Base-by-base conservation (phyloP, 2,113 vertebrate genomes). In the Hippopotamus amphibius region DNA sequence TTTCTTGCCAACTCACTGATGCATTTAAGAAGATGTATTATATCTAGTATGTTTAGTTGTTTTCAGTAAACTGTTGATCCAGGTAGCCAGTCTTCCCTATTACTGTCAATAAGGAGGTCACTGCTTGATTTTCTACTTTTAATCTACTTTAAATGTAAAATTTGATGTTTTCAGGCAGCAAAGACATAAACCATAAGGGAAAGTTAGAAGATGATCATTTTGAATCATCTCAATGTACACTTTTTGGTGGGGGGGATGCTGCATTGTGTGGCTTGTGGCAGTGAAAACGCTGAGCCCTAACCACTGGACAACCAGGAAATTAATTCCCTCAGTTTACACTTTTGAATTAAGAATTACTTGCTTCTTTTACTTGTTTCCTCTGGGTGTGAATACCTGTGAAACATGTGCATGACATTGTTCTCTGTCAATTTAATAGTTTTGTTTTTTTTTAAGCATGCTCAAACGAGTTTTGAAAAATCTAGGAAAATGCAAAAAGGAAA, bases 91-190 rank as follows among this genome's bases (percentile, higher is more conserved):
- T 96, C 22, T 92, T 53, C 72, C 5, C 50, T 77, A 71, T 77
- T 94, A 69, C 14, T 63, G 21, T 46, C 43, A 55, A 85, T 8
- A 81, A 28, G 21, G 4, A 28, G 21, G 4, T 79, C 21, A 53
- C 24, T 68, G 13, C 41, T 92, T 88, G 68, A 28, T 74, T 92
- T 96, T 95, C 28, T 88, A 46, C 83, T 88, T 68, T 68, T 83
- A 90, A 71, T 41, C 82, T 95, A 4, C 55, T 95, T 95, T 93
- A 55, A 72, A 72, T 81, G 66, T 95, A 95, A 95, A 80, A 85
- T 76, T 80, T 92, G 71, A 5, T 59, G 0, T 90, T 90, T 97
- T 89, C 30, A 55, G 14, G n/a, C 24, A 85, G 37, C 16, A 59
- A 92, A 84, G 53, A 66, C 37, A 66, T 33, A 86, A 33, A 84